Percentiles rank a stretch among this genome's conserved stretches.
These are phyloP conservation scores for Ambastaia sidthimunki DNA, from an alignment of 2,797 vertebrate genomes.

Conservation along the genomic window DNA sequence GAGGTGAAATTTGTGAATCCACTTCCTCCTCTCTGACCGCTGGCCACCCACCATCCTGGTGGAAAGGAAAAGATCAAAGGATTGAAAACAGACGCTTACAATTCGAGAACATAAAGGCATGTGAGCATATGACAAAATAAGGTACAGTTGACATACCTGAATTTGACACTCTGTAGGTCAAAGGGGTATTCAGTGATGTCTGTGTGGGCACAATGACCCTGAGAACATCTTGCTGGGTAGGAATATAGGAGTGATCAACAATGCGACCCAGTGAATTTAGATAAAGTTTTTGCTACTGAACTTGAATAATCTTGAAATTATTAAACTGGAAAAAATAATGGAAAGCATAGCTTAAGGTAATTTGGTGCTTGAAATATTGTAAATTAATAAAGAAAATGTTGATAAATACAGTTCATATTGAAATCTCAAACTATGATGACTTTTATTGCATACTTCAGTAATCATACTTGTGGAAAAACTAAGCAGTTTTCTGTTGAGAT, in stretches of 20 bases:
- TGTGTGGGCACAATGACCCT: constrained; percentile 83
- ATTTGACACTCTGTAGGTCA: constrained; percentile 84
- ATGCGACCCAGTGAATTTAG: constrained; percentile 82
- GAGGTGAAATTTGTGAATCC: constrained; percentile 80
- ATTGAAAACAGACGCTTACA: neutral
- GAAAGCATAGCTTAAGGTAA: too few relatives aligned
- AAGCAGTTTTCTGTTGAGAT: neutral
- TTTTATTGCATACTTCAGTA: too few relatives aligned
- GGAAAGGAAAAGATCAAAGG: neutral
- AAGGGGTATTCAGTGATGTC: constrained; percentile 88
- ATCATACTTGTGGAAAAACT: constrained; percentile 72
- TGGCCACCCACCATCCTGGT: constrained; percentile 80
- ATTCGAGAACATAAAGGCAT: neutral
- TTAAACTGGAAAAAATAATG: too few relatives aligned
- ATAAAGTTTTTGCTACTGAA: constrained; percentile 49
- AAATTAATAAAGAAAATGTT: too few relatives aligned
- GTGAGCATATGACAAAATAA: neutral
- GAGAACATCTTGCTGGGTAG: constrained; percentile 86
- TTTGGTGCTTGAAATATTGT: too few relatives aligned
- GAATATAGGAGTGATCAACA: constrained; percentile 75
- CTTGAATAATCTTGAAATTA: too few relatives aligned
- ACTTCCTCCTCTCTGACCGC: constrained; percentile 80
- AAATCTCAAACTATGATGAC: too few relatives aligned
- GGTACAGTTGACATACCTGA: constrained; percentile 76
- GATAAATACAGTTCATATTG: too few relatives aligned